Base-by-base conservation (phyloP, 2,888 invertebrate species). In the Incurvaria masculella region DNA sequence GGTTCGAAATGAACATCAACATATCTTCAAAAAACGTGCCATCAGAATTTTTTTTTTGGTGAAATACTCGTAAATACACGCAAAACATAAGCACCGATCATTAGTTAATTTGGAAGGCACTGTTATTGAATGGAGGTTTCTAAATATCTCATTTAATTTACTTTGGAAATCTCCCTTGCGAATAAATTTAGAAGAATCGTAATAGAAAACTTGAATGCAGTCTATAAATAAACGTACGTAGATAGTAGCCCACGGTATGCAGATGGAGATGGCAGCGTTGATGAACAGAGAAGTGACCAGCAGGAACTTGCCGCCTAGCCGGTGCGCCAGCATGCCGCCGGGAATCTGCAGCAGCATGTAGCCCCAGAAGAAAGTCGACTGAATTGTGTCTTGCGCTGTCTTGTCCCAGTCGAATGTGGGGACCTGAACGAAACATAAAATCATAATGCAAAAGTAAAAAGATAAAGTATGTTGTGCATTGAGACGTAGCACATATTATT, bases 291-390 rank as follows among this genome's bases (percentile, higher is more conserved):
- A 66, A 0, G 86, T 73, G 0, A 71, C 59, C 0, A 80, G 62
- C 2, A 88, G 60, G 4, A 94, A 79, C 61, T 90, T 90, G 0
- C 90, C 88, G 0, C 94, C 94, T 64, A 85, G 88, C n/a, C 79
- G 80, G 62, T 88, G 88, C 0, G 90, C 87, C 14, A 94, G 63
- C 40, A 88, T 65, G 1, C 89, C 87, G 1, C 84, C 84, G 0
- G 87, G 87, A 11, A 91, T 69, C 65, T 91, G 91, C 58, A 87
- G 84, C 20, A 82, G 57, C 38, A 87, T 79, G 62, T 91, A 91
- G 4, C 90, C 90, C 87, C 88, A 87, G 66, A 90, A 91, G 63
- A 91, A 91, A 2, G 90, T 86, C 18, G 89, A 89, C 2, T 89
- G 66, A 10, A 90, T 80, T 42, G 84, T 53, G 1, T 83, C 79